A percentile compares a stretch with the other conserved stretches of the same genome.
Evolutionary conservation across 2,888 invertebrate species (phyloP).

Genomic region (Rhorus exstirpatorius): DNA sequence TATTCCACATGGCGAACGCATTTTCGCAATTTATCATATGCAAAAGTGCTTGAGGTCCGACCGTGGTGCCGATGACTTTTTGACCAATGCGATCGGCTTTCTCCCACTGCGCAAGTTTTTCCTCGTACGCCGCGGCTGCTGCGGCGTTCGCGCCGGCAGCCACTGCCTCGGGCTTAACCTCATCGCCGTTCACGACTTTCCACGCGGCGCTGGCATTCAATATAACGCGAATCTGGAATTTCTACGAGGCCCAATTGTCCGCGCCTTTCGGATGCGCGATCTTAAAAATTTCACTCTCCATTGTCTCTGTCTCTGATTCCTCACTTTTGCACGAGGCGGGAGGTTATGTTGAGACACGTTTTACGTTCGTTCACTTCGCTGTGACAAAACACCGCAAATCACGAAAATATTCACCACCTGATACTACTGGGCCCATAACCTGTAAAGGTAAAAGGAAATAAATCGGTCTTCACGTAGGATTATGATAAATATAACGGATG

Average conservation of each 20-base stretch:
- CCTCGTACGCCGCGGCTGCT: neutral
- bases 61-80: conserved; percentile 73
- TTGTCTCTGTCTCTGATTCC: conserved; percentile 47
- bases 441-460: conserved; percentile 30
- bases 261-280: conserved; percentile 58
- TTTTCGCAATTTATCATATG: conserved; percentile 77
- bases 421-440: conserved; percentile 59
- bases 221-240: conserved; percentile 45
- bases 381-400: neutral
- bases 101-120: conserved; percentile 59
- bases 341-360: conserved; percentile 17
- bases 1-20: no score
- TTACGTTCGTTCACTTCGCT: conserved; percentile 11
- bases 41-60: conserved; percentile 69
- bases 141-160: conserved; percentile 31
- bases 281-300: conserved; percentile 61
- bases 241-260: conserved; percentile 67
- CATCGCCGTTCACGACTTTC: conserved; percentile 35
- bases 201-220: conserved; percentile 42
- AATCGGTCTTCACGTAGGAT: no score
- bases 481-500: no score
- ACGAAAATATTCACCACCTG: conserved; percentile 32
- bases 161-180: neutral
- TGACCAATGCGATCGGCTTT: conserved; percentile 73
- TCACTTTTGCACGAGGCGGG: conserved; percentile 65